Percentiles rank a stretch among this genome's conserved stretches.
Conservation (phyloP, 2,888 invertebrate species). For the Plemyria rubiginata region DNA sequence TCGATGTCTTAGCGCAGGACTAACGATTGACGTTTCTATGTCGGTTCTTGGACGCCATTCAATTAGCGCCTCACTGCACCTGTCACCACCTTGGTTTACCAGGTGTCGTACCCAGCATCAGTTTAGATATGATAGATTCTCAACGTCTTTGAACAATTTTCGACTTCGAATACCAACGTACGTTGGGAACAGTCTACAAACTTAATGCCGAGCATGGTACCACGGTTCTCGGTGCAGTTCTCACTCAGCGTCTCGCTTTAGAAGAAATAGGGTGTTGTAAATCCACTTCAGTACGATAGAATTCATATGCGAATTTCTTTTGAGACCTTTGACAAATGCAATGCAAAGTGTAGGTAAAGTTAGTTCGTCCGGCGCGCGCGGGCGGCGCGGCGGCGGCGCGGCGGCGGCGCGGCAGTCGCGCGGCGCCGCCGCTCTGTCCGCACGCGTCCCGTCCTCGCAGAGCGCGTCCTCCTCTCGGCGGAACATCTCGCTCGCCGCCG, state of each 20-base stretch:
- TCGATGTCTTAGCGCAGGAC: no score
- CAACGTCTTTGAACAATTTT: no score
- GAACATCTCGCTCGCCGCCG: constrained; percentile 35
- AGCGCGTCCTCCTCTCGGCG: constrained; percentile 12
- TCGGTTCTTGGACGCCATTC: no score
- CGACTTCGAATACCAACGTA: no score
- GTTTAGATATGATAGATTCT: no score
- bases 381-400: constrained; percentile 35
- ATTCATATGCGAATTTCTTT: constrained; percentile 34
- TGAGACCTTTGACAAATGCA: constrained; percentile 39
- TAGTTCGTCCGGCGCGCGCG: constrained; percentile 57
- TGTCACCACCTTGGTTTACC: no score
- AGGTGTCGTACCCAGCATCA: no score
- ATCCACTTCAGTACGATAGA: constrained; percentile 17
- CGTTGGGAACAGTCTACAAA: no score
- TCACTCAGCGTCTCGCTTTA: not conserved
- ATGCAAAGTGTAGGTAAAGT: constrained; percentile 43
- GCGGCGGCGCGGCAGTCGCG: constrained; percentile 60
- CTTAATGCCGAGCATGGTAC: no score
- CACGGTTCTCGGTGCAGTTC: no score
- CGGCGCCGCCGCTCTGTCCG: constrained; percentile 60
- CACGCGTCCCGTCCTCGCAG: constrained; percentile 30
- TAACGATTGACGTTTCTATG: no score
- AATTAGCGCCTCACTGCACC: no score
- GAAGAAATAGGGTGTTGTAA: not conserved